These are phyloP conservation scores for Parazoanthus atlanticus DNA, from an alignment of 92 coral and sea anemone species.

Conservation along the genomic window DNA sequence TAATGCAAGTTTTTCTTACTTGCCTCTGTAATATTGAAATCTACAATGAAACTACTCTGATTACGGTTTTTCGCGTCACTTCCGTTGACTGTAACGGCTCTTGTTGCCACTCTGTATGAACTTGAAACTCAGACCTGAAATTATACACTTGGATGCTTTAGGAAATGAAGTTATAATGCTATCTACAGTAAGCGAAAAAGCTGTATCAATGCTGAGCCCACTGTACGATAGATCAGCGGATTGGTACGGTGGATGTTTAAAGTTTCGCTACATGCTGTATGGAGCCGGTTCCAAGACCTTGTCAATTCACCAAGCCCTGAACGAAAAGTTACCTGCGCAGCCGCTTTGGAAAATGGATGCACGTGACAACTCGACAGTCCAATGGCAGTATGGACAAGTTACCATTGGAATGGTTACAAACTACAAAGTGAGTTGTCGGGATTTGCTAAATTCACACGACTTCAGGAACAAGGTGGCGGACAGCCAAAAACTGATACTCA, in stretches of 20 bases:
- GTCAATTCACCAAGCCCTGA: slow-evolving; percentile 44
- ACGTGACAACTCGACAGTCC: not conserved
- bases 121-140: not conserved
- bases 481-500: too few relatives aligned
- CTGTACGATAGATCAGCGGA: slow-evolving; percentile 53
- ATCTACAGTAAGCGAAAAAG: not conserved
- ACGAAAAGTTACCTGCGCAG: slow-evolving; percentile 37
- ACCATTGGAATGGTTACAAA: slow-evolving; percentile 43
- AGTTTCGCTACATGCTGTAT: slow-evolving; percentile 56
- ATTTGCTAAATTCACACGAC: too few relatives aligned
- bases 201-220: slow-evolving; percentile 54
- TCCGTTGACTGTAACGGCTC: too few relatives aligned
- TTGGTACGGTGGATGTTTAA: slow-evolving; percentile 58
- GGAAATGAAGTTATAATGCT: slow-evolving; percentile 30
- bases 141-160: not conserved
- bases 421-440: slow-evolving; percentile 42
- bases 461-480: too few relatives aligned
- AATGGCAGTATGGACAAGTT: slow-evolving; percentile 68
- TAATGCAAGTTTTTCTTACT: too few relatives aligned
- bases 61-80: too few relatives aligned
- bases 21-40: too few relatives aligned
- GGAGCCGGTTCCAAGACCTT: slow-evolving; percentile 60
- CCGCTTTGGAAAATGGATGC: slow-evolving; percentile 60
- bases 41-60: too few relatives aligned
- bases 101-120: not conserved